Percentiles rank a stretch among this genome's conserved stretches.
Conservation (phyloP, 2,888 invertebrate species). For the Athalia cordata region DNA sequence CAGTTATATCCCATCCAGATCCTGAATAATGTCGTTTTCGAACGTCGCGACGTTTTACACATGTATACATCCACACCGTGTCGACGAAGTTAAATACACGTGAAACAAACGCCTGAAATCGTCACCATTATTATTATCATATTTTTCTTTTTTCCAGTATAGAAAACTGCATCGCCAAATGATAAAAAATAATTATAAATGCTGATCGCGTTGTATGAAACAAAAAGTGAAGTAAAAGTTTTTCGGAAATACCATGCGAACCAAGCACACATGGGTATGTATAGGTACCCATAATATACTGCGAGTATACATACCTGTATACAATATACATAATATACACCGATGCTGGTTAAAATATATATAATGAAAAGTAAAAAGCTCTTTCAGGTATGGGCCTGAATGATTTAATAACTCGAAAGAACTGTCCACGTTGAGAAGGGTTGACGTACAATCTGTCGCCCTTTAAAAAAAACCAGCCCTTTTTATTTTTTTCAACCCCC, state of each 20-base stretch:
- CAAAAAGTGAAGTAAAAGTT: too few species aligned
- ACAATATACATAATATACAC: background rate
- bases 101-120: too few species aligned
- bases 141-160: too few species aligned
- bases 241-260: too few species aligned
- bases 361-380: conserved; percentile 43
- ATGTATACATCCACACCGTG: background rate
- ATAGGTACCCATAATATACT: background rate
- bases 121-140: too few species aligned
- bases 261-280: background rate
- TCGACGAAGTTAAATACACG: too few species aligned
- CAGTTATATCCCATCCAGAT: conserved; percentile 60
- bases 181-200: too few species aligned
- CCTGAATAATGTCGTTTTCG: conserved; percentile 60
- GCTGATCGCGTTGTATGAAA: too few species aligned
- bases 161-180: too few species aligned
- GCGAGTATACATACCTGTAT: background rate
- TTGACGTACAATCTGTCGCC: conserved; percentile 56
- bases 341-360: background rate
- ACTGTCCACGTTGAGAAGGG: conserved; percentile 64
- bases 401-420: conserved; percentile 69
- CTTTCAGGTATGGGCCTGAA: conserved; percentile 53
- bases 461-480: conserved; percentile 40
- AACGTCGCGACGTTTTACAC: background rate
- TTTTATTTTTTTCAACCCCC: conserved; percentile 26